phyloP scores from a whole-genome alignment of 2,888 invertebrate species.

The Meliscaeva auricollis region DNA sequence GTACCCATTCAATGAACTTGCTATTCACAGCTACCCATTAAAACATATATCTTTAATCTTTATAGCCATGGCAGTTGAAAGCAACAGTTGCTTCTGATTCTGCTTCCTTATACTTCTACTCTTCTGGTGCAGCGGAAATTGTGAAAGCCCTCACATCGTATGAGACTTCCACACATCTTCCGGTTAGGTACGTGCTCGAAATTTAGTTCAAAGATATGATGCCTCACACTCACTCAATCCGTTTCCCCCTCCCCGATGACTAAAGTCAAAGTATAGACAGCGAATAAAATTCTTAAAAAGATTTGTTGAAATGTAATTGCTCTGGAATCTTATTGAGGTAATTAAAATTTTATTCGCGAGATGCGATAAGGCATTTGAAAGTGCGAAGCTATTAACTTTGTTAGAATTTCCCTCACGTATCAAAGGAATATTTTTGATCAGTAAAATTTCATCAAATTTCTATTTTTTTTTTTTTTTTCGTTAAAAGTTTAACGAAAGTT shows the following conservation, averaged over 20 bases:
- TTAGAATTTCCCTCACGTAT: constrained; percentile 19
- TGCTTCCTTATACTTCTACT: too few relatives aligned
- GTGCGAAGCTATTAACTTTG: neutral
- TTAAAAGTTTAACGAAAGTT: constrained; percentile 39
- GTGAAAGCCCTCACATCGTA: constrained; percentile 62
- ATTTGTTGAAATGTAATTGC: constrained; percentile 36
- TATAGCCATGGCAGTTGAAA: constrained; percentile 33
- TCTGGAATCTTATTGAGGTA: constrained; percentile 43
- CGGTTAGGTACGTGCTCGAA: constrained; percentile 72
- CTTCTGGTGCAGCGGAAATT: constrained; percentile 58
- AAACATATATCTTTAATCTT: constrained; percentile 32
- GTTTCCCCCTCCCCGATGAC: neutral
- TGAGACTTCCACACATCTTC: constrained; percentile 65
- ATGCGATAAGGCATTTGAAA: constrained; percentile 38
- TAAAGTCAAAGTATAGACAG: constrained; percentile 4
- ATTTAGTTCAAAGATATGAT: constrained; percentile 62
- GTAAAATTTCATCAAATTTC: too few relatives aligned
- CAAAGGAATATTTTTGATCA: neutral
- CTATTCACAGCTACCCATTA: constrained; percentile 35
- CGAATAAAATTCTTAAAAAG: constrained; percentile 29
- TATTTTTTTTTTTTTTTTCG: too few relatives aligned
- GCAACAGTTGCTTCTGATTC: constrained; percentile 44
- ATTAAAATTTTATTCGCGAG: constrained; percentile 39
- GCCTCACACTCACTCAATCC: neutral
- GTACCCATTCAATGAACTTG: constrained; percentile 46